These are phyloP conservation scores for Hemitrygon akajei DNA, from an alignment of 2,797 vertebrate genomes.

Conservation along the genomic window DNA sequence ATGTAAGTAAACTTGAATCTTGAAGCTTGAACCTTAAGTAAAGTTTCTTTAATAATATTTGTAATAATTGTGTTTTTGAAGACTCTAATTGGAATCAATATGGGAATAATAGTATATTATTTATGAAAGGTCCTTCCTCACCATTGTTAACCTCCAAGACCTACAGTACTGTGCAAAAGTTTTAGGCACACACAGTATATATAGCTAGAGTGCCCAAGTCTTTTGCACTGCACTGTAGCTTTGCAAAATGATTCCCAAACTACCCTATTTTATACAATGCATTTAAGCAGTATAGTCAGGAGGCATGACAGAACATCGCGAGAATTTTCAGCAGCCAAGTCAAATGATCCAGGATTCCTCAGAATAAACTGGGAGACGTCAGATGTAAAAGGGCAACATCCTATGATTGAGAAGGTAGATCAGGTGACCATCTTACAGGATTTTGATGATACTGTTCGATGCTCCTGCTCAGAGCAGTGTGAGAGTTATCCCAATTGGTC, in stretches of 20 bases:
- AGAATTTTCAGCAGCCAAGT: not conserved
- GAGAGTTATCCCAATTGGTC: not conserved
- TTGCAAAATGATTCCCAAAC: not conserved
- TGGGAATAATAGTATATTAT: not conserved
- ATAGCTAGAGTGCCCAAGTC: too few species aligned
- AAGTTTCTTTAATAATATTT: not conserved
- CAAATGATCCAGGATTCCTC: not conserved
- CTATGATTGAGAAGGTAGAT: not conserved
- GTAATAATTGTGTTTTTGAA: not conserved
- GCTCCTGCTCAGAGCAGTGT: not conserved
- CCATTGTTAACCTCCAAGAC: not conserved
- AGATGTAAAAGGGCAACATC: not conserved
- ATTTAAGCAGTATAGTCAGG: not conserved
- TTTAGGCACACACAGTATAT: too few species aligned
- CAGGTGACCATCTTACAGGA: not conserved
- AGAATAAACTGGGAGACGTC: not conserved
- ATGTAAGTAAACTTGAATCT: too few species aligned
- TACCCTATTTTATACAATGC: not conserved
- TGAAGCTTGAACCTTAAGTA: too few species aligned
- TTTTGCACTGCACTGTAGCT: not conserved
- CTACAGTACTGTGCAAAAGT: too few species aligned
- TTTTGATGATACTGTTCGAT: not conserved
- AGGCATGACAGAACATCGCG: not conserved
- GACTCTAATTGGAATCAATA: not conserved
- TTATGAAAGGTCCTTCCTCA: not conserved